These are phyloP conservation scores for Ceratitis capitata DNA, from an alignment of 1,140 invertebrate species.

Conservation along the genomic window DNA sequence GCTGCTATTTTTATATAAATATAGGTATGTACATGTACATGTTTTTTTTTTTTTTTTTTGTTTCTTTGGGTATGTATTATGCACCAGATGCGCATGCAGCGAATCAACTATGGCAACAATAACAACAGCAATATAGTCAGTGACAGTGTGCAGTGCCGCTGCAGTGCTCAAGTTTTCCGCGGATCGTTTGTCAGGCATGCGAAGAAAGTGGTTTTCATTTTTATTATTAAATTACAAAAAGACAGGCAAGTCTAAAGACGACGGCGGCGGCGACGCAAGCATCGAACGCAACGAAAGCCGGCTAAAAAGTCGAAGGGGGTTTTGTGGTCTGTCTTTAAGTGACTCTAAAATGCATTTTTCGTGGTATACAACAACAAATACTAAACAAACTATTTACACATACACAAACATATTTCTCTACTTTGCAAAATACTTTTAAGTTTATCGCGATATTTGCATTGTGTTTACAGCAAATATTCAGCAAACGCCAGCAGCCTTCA, in stretches of 20 bases:
- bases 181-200: slow-evolving; percentile 50
- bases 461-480: neutral
- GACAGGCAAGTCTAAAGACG: neutral
- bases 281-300: neutral
- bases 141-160: slow-evolving; percentile 25
- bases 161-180: slow-evolving; percentile 10
- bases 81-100: slow-evolving; percentile 40
- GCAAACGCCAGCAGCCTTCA: too few species aligned
- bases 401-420: neutral
- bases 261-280: neutral
- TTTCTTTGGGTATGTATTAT: neutral
- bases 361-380: neutral
- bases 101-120: neutral
- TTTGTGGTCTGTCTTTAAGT: neutral
- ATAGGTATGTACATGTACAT: neutral
- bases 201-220: slow-evolving; percentile 66
- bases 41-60: neutral
- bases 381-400: neutral
- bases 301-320: slow-evolving; percentile 8
- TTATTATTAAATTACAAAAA: slow-evolving; percentile 46
- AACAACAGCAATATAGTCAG: neutral
- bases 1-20: neutral
- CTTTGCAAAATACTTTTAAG: neutral
- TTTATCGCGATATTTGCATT: neutral
- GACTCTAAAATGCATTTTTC: neutral